Evolutionary conservation across 2,888 invertebrate genomes (phyloP).

Genomic region (Odontothrips loti): DNA sequence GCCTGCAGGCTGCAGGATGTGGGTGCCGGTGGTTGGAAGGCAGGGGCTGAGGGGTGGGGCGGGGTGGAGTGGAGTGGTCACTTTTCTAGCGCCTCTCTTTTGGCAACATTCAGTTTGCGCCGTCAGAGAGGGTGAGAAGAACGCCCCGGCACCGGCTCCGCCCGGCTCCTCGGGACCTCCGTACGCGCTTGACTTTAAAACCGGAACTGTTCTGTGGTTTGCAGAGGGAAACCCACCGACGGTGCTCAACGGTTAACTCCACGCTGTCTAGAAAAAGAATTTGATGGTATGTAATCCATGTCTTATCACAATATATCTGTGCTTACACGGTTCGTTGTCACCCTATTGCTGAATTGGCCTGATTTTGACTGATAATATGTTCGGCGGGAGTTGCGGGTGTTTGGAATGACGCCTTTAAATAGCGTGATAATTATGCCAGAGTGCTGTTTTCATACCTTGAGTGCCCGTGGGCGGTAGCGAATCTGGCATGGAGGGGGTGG

Average conservation of each 20-base stretch:
- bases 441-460: neutral
- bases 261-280: neutral
- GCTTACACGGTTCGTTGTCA: too few relatives aligned
- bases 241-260: neutral
- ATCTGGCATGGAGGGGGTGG: neutral
- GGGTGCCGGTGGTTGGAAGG: neutral
- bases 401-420: too few relatives aligned
- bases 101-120: neutral
- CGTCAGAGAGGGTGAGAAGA: neutral
- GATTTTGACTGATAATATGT: too few relatives aligned
- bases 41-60: neutral
- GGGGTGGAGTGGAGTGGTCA: neutral
- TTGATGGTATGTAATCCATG: neutral
- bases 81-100: constrained; percentile 3
- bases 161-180: neutral
- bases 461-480: neutral
- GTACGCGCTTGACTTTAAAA: neutral
- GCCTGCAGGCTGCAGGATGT: neutral
- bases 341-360: too few relatives aligned
- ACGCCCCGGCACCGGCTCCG: neutral
- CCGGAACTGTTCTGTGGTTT: neutral
- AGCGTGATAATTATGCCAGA: too few relatives aligned
- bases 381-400: neutral
- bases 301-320: neutral
- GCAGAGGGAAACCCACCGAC: neutral